A percentile compares a stretch with the other conserved stretches of the same genome.
Evolutionary conservation across 2,797 vertebrate species (phyloP).

Genomic region (Chaetodon trifasciatus): DNA sequence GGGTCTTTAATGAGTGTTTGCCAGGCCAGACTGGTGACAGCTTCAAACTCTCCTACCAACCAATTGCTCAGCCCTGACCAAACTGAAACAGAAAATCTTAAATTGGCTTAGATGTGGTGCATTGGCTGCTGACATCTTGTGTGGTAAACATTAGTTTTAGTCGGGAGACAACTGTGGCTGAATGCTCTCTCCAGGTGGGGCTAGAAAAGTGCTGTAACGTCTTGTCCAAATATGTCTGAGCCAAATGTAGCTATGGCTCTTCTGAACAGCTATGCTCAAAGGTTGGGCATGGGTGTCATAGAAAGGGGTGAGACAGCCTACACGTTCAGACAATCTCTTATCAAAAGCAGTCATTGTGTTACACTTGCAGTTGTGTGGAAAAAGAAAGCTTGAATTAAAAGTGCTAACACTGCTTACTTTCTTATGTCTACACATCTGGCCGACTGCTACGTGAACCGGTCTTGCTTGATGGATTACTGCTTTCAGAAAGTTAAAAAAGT

Average conservation of each 20-base stretch:
- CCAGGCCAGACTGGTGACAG: background rate
- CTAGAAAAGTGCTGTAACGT: background rate
- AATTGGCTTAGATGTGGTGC: background rate
- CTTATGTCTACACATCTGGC: background rate
- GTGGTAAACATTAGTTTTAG: conserved; percentile 14
- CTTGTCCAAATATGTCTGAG: background rate
- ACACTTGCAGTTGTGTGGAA: background rate
- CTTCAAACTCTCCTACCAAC: background rate
- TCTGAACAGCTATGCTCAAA: background rate
- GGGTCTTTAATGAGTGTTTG: background rate
- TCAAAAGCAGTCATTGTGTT: background rate
- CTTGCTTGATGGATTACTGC: background rate
- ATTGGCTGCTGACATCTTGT: conserved; percentile 17
- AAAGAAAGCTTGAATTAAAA: background rate
- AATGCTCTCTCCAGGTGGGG: background rate
- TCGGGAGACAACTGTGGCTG: background rate
- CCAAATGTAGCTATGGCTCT: background rate
- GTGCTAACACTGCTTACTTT: background rate
- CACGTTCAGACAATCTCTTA: background rate
- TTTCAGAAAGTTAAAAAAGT: conserved; percentile 3
- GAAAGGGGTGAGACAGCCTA: background rate
- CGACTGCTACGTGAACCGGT: background rate
- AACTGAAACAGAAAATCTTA: background rate
- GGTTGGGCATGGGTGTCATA: background rate
- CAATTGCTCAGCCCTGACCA: background rate